Base-by-base conservation (phyloP, 2,797 vertebrate genomes). In the Urophycis tenuis region DNA sequence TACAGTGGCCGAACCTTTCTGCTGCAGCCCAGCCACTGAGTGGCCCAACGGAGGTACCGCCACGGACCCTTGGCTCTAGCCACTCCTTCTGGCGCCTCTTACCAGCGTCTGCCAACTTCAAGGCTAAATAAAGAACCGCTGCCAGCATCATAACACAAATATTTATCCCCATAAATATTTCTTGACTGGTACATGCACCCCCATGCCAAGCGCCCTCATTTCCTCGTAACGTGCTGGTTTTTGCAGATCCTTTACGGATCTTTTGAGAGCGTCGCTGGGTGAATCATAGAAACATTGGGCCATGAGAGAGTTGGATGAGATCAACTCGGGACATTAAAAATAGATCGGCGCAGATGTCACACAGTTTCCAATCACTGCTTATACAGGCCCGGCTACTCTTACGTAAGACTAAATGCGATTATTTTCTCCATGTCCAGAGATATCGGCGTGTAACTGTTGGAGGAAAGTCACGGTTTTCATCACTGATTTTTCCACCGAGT, bases 281-380 rank as follows among this genome's bases (percentile, higher is more conserved):
- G 64, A 69, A 29, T 69, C 64, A 69, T 2, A 11, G 45, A 75
- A 64, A 77, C 85, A 87, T 85, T 83, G 49, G 70, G 74, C 76
- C 84, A 39, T 39, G 39, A 41, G 39, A 83, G 78, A 67, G 87
- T 87, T 85, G 76, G 36, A 73, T 64, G 60, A 64, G 60, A 77
- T 85, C 85, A 84, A 67, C 86, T 86, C 86, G 75, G 34, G 71
- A 19, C 39, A 82, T 82, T 85, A 85, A 83, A 84, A 89, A 87
- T 86, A 85, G 82, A 86, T 3, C 64, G 2, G 79, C 39, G 77
- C 87, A 89, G 84, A 88, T 87, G 85, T 87, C 76, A n/a, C 41
- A 53, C 32, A 29, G 35, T 75, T 32, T 60, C 53, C 22, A 75
- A 64, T 79, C 64, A 7, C 78, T 78, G 53, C 64, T n/a, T 60